phyloP scores from a whole-genome alignment of 2,797 vertebrate species.

The Alectoris magna region DNA sequence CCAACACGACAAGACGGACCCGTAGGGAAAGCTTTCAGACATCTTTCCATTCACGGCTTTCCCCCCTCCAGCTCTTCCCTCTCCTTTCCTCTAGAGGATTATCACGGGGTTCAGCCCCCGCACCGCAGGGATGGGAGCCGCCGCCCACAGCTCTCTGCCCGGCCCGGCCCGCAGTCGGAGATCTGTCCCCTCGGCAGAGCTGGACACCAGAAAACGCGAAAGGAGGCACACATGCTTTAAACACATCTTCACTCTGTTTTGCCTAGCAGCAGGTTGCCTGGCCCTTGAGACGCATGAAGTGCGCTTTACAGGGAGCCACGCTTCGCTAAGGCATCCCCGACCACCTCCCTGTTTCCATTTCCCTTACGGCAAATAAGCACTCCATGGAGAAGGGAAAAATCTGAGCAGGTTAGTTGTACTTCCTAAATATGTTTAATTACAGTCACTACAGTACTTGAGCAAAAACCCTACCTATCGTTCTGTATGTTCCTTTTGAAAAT shows the following conservation, averaged over 20 bases:
- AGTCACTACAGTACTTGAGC: neutral
- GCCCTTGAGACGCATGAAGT: neutral
- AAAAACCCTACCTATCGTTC: fast-evolving
- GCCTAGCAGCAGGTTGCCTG: neutral
- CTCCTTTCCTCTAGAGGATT: neutral
- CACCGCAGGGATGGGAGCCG: neutral
- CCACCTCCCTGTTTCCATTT: neutral
- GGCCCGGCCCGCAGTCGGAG: fast-evolving
- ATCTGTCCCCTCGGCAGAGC: neutral
- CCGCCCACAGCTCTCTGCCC: neutral
- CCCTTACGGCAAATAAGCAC: neutral
- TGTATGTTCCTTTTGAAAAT: fast-evolving
- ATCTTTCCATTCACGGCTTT: neutral
- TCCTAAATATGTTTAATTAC: neutral
- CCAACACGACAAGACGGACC: neutral
- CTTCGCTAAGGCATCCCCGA: neutral
- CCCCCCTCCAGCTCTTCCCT: neutral
- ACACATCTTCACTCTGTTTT: neutral
- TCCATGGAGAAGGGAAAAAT: neutral
- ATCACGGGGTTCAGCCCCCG: neutral
- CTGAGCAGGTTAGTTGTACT: neutral
- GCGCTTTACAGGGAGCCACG: fast-evolving
- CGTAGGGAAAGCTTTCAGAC: fast-evolving
- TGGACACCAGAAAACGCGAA: neutral
- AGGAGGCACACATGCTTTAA: neutral